Evolutionary conservation across 2,113 vertebrate genomes (phyloP), one percentile per base, ranked within the genome.

Genomic region (Petrocephalus microphthalmus): DNA sequence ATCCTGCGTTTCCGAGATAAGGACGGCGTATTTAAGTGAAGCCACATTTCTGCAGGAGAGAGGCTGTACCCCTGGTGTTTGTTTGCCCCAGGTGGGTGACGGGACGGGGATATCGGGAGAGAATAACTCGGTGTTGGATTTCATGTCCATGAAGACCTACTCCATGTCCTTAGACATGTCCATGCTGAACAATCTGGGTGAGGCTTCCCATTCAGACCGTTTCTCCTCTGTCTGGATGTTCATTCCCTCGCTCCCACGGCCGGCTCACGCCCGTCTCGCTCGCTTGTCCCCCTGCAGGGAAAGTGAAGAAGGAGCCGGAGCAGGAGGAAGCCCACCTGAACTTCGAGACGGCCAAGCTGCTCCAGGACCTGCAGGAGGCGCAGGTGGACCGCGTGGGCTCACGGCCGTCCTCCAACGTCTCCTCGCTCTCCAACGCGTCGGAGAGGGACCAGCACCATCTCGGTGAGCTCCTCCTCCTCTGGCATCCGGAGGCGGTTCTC

Each of bases 311-410:
- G 91, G 98, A 99, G 90, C 96, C 97, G 0, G 97, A 97, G 33
- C 97, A 96, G 0, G 98, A 99, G 0, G 98, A 99, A 2, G 90
- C 94, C 88, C 97, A 97, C 88, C 95, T 97, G 90, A 96, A 97
- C 90, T 96, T 98, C 93, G 98, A 99, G 57, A 94, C 97, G 6
- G 94, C 98, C 2, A 98, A 98, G 92, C 95, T 99, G 22, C 93
- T 99, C 54, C 98, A 98, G 93, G 98, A 99, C 90, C 97, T 99
- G 89, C 98, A 99, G 54, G 98, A 99, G 42, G 96, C 96, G 0
- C 97, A 99, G 91, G 56, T 64, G 56, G 85, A 99, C 83, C 93
- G 97, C 42, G 97, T 97, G 3, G 96, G 97, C 89, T 99, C 98
- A 54, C 96, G 97, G 89, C 98, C 98, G 0, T 98, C 98, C 0